Percentiles rank a stretch among this genome's conserved stretches.
These are phyloP conservation scores for Callyntrura sp. DNA, from an alignment of 2,888 invertebrate species.

Conservation along the genomic window DNA sequence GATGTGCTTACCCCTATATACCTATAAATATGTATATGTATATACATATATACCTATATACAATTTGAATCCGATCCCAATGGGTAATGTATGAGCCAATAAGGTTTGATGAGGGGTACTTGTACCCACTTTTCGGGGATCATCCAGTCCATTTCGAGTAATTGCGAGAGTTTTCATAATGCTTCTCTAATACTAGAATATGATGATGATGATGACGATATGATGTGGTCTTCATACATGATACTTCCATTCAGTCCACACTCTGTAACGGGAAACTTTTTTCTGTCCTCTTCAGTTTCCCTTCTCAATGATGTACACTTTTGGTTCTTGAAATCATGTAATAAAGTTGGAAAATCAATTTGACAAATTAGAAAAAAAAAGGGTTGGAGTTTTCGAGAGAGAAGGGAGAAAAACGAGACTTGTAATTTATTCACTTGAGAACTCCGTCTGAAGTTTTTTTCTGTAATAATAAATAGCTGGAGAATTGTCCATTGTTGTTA, in stretches of 20 bases:
- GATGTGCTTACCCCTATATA: no score
- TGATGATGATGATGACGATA: slow-evolving; percentile 64
- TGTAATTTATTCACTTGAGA: slow-evolving; percentile 53
- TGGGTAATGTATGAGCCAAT: slow-evolving; percentile 72
- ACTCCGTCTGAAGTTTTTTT: slow-evolving; percentile 55
- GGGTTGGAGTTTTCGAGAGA: slow-evolving; percentile 35
- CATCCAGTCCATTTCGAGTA: slow-evolving; percentile 74
- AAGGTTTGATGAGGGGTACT: slow-evolving; percentile 73
- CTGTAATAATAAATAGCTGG: slow-evolving; percentile 38
- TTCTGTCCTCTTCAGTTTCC: slow-evolving; percentile 47
- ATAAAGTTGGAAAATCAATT: slow-evolving; percentile 73
- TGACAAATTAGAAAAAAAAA: slow-evolving; percentile 77
- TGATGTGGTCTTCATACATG: slow-evolving; percentile 65
- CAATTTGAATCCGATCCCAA: slow-evolving; percentile 70
- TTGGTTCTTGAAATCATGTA: slow-evolving; percentile 66
- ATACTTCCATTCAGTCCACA: slow-evolving; percentile 38
- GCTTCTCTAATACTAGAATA: slow-evolving; percentile 47
- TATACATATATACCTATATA: neutral
- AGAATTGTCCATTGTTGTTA: slow-evolving; percentile 58
- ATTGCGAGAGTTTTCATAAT: slow-evolving; percentile 67
- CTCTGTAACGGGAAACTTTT: neutral
- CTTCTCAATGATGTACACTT: slow-evolving; percentile 52
- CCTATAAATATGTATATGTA: no score
- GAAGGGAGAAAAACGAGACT: slow-evolving; percentile 23
- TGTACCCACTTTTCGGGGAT: slow-evolving; percentile 73